A percentile compares a stretch with the other conserved stretches of the same genome.
Conservation (phyloP, 2,113 vertebrate genomes). For the Diphyllodes magnificus region DNA sequence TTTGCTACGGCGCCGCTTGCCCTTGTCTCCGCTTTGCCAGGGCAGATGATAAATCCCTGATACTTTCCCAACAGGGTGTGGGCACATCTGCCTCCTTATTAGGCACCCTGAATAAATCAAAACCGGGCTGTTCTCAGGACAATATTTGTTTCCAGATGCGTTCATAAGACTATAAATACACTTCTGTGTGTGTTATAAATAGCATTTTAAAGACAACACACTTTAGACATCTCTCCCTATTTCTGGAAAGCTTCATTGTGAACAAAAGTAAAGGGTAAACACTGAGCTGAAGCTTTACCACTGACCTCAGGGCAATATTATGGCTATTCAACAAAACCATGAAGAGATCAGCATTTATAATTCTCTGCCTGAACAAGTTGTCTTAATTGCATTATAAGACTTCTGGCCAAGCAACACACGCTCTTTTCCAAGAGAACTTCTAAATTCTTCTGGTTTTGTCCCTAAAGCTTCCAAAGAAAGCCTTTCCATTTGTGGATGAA, state of each 20-base stretch:
- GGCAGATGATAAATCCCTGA: not conserved
- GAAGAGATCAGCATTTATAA: not conserved
- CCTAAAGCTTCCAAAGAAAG: not conserved
- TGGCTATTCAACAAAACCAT: not conserved
- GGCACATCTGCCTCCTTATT: not conserved
- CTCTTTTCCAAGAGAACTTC: not conserved
- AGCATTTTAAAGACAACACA: not conserved
- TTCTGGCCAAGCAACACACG: not conserved
- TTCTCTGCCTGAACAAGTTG: not conserved
- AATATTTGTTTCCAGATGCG: not conserved
- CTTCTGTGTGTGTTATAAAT: not conserved
- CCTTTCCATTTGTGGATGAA: not conserved
- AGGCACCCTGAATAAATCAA: not conserved
- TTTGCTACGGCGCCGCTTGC: not conserved
- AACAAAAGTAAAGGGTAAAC: not conserved
- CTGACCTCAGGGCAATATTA: not conserved
- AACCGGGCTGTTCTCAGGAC: not conserved
- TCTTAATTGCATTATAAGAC: not conserved
- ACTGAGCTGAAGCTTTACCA: not conserved
- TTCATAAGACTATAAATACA: not conserved
- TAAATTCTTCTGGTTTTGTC: not conserved
- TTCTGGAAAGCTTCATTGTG: not conserved
- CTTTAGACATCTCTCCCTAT: not conserved
- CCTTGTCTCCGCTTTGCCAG: not conserved
- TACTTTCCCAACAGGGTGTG: not conserved